Evolutionary conservation across 2,797 vertebrate species (phyloP), one percentile per base, ranked within the genome.

Genomic region (Aldrovandia affinis): DNA sequence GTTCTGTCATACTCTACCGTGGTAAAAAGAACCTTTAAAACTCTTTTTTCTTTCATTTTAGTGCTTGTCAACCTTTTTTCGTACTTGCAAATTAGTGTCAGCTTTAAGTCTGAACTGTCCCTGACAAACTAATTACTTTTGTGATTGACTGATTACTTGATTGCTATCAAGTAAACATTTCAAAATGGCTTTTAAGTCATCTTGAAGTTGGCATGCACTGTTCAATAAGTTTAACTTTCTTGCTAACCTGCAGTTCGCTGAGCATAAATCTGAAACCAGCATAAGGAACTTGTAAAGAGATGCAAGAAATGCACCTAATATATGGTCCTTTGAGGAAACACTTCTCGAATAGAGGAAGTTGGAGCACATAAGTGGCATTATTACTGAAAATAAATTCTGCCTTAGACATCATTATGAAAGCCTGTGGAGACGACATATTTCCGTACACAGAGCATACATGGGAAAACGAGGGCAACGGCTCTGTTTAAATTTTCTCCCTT

Each of bases 401-500:
- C 18, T 3, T 22, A 47, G 15, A 78, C 75, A 47, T 12, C n/a
- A 78, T 78, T 44, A 28, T 2, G 10, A 50, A 44, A 78, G 42
- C 20, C 44, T 28, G 25, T 50, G 22, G 44, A 47, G 33, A 70
- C 15, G 4, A 70, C 15, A 33, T 39, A 39, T 39, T 70, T 70
- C 68, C 12, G 39, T 47, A 22, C 14, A 78, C 44, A 50, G 22
- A 12, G n/a, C 22, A 12, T 28, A 44, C 39, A 50, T n/a, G 44
- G 33, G 25, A 50, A 28, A 78, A 78, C 4, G 75, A 78, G 42
- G 10, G 22, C 0, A 42, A n/a, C 42, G 2, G 22, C 18, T 6
- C 75, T 50, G 75, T 50, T 78, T 12, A 50, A 78, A 78, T 78
- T 59, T 79, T 61, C 83, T 89, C 84, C 88, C 84, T 90, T 87